These are phyloP conservation scores for Phylloscopus whistleri DNA, from an alignment of 2,113 vertebrate genomes.

Conservation along the genomic window DNA sequence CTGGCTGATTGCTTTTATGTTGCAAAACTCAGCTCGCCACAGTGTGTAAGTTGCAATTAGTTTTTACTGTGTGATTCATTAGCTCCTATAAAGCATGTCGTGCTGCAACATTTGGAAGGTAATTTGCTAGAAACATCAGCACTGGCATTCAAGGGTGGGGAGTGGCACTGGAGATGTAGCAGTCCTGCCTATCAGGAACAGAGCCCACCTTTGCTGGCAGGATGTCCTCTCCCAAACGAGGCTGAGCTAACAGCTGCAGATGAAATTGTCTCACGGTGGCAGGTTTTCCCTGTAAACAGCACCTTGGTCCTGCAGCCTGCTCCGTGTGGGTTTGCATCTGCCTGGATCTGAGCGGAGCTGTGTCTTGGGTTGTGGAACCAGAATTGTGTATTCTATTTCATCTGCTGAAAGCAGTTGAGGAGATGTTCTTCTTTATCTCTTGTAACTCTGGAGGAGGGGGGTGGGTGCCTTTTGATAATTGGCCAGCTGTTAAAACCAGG, in stretches of 20 bases:
- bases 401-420: no score
- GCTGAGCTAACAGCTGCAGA: background rate
- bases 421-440: no score
- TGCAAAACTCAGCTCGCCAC: slow-evolving; percentile 49
- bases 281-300: background rate
- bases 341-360: background rate
- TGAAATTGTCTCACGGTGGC: background rate
- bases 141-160: background rate
- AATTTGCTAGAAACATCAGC: slow-evolving; percentile 46
- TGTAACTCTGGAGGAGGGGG: no score
- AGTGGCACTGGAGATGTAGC: background rate
- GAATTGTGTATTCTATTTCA: no score
- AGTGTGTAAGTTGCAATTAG: slow-evolving; percentile 68
- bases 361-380: no score
- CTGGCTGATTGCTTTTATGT: slow-evolving; percentile 67
- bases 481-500: no score
- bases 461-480: no score
- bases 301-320: background rate
- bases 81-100: slow-evolving; percentile 53
- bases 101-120: slow-evolving; percentile 50
- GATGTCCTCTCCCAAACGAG: background rate
- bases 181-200: background rate
- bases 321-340: background rate
- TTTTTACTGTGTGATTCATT: slow-evolving; percentile 70
- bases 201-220: background rate